phyloP scores from a whole-genome alignment of 2,113 vertebrate species.

The Chrysochloris asiatica region DNA sequence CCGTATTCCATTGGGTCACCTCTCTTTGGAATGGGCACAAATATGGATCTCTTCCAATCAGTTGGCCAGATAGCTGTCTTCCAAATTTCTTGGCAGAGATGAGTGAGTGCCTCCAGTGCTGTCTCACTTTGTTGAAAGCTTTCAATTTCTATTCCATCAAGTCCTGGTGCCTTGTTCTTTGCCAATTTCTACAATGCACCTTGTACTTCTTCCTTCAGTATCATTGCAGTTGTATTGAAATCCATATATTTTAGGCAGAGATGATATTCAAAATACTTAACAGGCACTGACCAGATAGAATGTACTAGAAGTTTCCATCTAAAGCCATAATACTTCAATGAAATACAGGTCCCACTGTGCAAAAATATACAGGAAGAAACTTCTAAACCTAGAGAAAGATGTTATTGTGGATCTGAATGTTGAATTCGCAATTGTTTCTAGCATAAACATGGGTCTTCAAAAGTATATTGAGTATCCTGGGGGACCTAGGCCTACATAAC shows the following conservation, averaged over 20 bases:
- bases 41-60: too few species aligned
- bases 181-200: too few species aligned
- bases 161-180: too few species aligned
- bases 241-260: neutral
- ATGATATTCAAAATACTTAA: neutral
- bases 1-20: too few species aligned
- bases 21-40: too few species aligned
- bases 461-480: neutral
- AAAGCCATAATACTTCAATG: neutral
- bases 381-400: neutral
- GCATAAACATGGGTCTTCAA: neutral
- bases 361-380: neutral
- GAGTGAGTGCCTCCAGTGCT: too few species aligned
- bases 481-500: neutral
- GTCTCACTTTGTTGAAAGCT: too few species aligned
- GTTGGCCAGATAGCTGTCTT: too few species aligned
- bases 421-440: conserved; percentile 14
- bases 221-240: neutral
- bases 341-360: neutral
- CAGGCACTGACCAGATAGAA: neutral
- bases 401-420: neutral
- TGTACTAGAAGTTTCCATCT: neutral
- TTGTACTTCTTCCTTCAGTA: too few species aligned
- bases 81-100: too few species aligned
- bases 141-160: too few species aligned